Percentiles rank a stretch among this genome's conserved stretches.
phyloP scores from a whole-genome alignment of 2,888 invertebrate species.

The Platycheirus rosarum region DNA sequence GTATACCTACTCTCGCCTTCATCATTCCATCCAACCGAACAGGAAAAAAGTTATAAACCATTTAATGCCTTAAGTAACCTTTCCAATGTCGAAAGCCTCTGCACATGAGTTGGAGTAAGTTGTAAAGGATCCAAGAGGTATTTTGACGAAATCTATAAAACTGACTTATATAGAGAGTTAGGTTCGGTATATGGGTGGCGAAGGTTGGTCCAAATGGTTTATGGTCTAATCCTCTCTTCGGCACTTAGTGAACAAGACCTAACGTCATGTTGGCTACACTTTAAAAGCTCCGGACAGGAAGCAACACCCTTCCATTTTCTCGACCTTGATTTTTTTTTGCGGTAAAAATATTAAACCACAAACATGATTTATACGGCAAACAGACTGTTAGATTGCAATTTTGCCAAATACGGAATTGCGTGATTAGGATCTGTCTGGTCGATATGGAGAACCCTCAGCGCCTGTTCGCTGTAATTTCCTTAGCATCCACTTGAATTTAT shows the following conservation, averaged over 20 bases:
- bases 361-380: constrained; percentile 62
- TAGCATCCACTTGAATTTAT: constrained; percentile 68
- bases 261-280: constrained; percentile 37
- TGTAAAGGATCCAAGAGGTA: constrained; percentile 20
- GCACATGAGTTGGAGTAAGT: constrained; percentile 22
- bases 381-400: constrained; percentile 40
- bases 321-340: too few relatives aligned
- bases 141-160: constrained; percentile 59
- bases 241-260: constrained; percentile 47
- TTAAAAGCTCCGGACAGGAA: constrained; percentile 34
- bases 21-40: constrained; percentile 8
- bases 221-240: constrained; percentile 38
- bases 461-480: constrained; percentile 60
- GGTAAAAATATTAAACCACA: constrained; percentile 56
- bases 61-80: constrained; percentile 44
- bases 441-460: constrained; percentile 36
- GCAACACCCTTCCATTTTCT: constrained; percentile 48
- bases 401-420: constrained; percentile 51
- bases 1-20: constrained; percentile 16
- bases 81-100: constrained; percentile 13
- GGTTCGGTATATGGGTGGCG: too few relatives aligned
- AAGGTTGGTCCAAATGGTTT: constrained; percentile 33
- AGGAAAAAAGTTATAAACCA: constrained; percentile 16
- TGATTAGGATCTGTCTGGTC: constrained; percentile 72
- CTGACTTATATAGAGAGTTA: constrained; percentile 12